Conservation (phyloP, 2,113 vertebrate genomes). For the Corydoras maculifer region DNA sequence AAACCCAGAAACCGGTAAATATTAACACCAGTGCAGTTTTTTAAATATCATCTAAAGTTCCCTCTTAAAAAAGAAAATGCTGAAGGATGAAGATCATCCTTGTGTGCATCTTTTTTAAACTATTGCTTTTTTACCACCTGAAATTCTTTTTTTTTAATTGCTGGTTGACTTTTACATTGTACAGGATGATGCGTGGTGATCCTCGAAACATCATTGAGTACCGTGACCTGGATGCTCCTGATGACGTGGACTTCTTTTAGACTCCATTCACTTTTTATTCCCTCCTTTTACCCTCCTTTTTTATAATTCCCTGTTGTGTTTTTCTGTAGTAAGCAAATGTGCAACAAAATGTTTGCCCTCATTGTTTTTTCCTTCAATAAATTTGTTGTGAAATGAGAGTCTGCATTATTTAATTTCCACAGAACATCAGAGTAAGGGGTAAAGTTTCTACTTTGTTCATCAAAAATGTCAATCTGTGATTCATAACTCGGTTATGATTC, state of each 20-base stretch:
- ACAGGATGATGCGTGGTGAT: constrained; percentile 83
- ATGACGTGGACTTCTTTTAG: constrained; percentile 89
- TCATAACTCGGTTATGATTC: too few relatives aligned
- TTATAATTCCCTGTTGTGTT: constrained; percentile 25
- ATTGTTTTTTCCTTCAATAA: constrained; percentile 17
- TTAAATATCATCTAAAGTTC: background rate
- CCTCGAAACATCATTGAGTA: constrained; percentile 87
- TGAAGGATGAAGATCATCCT: too few relatives aligned
- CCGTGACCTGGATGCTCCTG: constrained; percentile 83
- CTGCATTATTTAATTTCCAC: background rate
- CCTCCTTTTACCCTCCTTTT: constrained; percentile 18
- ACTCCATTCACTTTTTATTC: constrained; percentile 14
- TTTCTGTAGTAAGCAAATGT: background rate
- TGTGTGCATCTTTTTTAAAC: too few relatives aligned
- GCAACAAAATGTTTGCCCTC: background rate
- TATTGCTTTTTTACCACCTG: too few relatives aligned
- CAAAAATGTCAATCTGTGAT: too few relatives aligned
- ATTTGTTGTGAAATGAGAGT: background rate
- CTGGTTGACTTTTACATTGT: background rate
- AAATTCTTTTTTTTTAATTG: too few relatives aligned
- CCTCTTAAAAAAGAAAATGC: background rate
- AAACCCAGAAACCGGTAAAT: constrained; percentile 85
- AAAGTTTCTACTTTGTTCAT: background rate
- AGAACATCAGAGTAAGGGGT: too few relatives aligned
- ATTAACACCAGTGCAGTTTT: constrained; percentile 11